Evolutionary conservation across 2,797 vertebrate genomes (phyloP).

Genomic region (Bradypodion ventrale): DNA sequence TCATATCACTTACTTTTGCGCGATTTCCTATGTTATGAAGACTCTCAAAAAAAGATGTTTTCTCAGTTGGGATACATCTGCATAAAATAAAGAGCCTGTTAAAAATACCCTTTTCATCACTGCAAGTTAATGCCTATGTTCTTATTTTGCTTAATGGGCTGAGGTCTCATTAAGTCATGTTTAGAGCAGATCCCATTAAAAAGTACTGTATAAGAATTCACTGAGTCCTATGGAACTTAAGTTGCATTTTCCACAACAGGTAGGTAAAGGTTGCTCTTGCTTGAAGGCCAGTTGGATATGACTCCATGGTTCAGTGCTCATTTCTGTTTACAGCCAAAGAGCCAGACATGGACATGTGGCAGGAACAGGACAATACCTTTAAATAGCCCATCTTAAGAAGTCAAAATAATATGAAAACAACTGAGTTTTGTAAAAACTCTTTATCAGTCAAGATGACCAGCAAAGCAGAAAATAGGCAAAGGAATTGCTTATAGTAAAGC

Average conservation of each 20-base stretch:
- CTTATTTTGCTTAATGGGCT: background rate
- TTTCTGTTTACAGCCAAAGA: no score
- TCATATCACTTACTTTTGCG: background rate
- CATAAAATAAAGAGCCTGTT: conserved; percentile 10
- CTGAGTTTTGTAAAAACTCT: background rate
- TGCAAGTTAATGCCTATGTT: background rate
- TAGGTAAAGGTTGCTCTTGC: no score
- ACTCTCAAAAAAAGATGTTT: background rate
- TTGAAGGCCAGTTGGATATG: no score
- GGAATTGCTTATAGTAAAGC: background rate
- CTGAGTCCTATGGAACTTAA: background rate
- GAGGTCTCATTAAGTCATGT: background rate
- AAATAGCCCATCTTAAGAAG: background rate
- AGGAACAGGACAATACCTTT: background rate
- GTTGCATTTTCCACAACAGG: no score
- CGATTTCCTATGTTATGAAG: conserved; percentile 1
- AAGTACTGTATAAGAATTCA: background rate
- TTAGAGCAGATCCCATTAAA: background rate
- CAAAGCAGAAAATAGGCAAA: background rate
- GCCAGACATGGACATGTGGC: no score
- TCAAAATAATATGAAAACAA: background rate
- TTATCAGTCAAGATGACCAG: background rate
- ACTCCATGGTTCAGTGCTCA: no score
- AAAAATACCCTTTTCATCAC: conserved; percentile 20
- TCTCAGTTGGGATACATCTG: conserved; percentile 19